Conservation (phyloP, 2,888 invertebrate genomes). For the Caenorhabditis sp. region DNA sequence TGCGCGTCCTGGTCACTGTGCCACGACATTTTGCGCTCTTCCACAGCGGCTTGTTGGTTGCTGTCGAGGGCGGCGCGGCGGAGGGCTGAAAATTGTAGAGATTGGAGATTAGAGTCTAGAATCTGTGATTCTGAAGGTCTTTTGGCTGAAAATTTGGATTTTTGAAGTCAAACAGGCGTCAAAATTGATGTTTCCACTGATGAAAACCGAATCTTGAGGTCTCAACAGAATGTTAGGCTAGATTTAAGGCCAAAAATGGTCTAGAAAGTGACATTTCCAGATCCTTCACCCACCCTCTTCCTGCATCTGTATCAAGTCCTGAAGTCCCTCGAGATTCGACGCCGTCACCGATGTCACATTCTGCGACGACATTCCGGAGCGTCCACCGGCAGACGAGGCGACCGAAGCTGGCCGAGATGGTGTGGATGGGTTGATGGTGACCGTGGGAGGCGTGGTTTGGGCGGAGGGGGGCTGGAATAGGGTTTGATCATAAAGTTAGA, state of each 20-base stretch:
- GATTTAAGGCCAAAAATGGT: too few relatives aligned
- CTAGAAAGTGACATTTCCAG: too few relatives aligned
- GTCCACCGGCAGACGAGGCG: slow-evolving; percentile 32
- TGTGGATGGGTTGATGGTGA: slow-evolving; percentile 51
- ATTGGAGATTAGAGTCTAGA: not conserved
- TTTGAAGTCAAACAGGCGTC: not conserved
- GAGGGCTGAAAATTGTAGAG: slow-evolving; percentile 47
- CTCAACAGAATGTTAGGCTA: too few relatives aligned
- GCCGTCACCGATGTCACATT: slow-evolving; percentile 24
- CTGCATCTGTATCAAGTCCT: slow-evolving; percentile 64
- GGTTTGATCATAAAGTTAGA: not conserved
- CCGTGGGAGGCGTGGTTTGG: slow-evolving; percentile 18
- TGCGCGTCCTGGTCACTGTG: slow-evolving; percentile 61
- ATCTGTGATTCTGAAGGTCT: too few relatives aligned
- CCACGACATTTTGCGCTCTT: slow-evolving; percentile 64
- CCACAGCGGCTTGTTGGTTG: too few relatives aligned
- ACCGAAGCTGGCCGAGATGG: slow-evolving; percentile 60
- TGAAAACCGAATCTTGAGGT: too few relatives aligned
- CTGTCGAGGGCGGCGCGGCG: slow-evolving; percentile 52
- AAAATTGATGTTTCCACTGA: not conserved
- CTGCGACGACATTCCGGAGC: not conserved
- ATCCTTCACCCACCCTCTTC: slow-evolving; percentile 51
- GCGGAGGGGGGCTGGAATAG: slow-evolving; percentile 1
- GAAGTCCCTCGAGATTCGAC: slow-evolving; percentile 63
- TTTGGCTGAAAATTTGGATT: too few relatives aligned